phyloP scores from a whole-genome alignment of 2,888 invertebrate species.

The Mesorhabditis belari region DNA sequence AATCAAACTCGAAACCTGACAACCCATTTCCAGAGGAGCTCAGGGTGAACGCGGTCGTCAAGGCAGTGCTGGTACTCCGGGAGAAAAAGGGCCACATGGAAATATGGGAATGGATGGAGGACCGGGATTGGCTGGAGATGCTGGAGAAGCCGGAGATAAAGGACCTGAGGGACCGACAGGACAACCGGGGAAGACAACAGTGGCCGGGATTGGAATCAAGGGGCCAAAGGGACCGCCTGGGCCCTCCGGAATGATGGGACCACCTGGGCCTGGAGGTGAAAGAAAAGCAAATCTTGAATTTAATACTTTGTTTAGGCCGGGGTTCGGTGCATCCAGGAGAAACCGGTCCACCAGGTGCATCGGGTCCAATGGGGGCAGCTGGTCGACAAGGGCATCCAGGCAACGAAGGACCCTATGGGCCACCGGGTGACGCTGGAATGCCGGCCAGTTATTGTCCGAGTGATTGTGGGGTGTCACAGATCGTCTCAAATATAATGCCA shows the following conservation, averaged over 20 bases:
- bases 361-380: constrained; percentile 36
- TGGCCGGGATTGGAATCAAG: constrained; percentile 47
- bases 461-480: constrained; percentile 47
- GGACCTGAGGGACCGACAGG: constrained; percentile 39
- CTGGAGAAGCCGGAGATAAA: constrained; percentile 23
- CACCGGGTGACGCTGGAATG: constrained; percentile 48
- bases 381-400: constrained; percentile 41
- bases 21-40: constrained; percentile 27
- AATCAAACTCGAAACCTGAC: not conserved
- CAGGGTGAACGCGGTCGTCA: constrained; percentile 50
- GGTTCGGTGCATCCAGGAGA: constrained; percentile 29
- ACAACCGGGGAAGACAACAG: constrained; percentile 34
- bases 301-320: too few relatives aligned
- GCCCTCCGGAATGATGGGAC: constrained; percentile 37
- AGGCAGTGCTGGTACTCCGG: constrained; percentile 34
- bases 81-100: constrained; percentile 39
- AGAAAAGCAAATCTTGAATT: too few relatives aligned
- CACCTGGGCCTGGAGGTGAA: constrained; percentile 38
- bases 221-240: constrained; percentile 48
- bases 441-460: constrained; percentile 46
- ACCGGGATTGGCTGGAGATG: constrained; percentile 31
- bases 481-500: constrained; percentile 31
- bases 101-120: constrained; percentile 38
- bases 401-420: constrained; percentile 40
- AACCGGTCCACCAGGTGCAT: constrained; percentile 38